phyloP scores from a whole-genome alignment of 1,140 invertebrate species.

The Sminthurides bifidus region DNA sequence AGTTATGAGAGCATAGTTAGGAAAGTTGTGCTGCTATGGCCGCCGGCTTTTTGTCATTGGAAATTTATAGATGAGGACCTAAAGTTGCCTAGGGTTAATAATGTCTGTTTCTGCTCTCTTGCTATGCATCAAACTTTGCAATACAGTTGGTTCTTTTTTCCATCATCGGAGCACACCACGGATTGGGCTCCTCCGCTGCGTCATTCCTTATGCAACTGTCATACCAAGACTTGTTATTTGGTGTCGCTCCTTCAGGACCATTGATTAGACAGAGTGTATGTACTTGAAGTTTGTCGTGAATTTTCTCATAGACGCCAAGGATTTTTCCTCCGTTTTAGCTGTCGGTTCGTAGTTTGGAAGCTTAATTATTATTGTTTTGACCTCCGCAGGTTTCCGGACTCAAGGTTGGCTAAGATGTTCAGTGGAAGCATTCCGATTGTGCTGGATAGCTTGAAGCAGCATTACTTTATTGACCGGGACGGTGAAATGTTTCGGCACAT shows the following conservation, averaged over 20 bases:
- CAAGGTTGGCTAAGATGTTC: conserved; percentile 80
- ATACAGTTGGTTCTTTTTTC: too few species aligned
- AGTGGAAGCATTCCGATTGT: conserved; percentile 95
- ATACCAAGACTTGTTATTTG: too few species aligned
- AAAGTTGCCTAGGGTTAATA: conserved; percentile 22
- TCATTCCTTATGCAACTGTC: too few species aligned
- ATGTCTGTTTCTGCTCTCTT: too few species aligned
- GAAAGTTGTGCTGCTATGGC: conserved; percentile 29
- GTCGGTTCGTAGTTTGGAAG: not conserved
- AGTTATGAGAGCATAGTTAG: conserved; percentile 21
- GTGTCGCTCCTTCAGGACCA: too few species aligned
- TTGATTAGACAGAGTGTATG: too few species aligned
- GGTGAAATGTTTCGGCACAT: conserved; percentile 86
- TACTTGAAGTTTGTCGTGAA: too few species aligned
- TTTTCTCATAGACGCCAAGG: too few species aligned
- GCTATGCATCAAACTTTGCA: conserved; percentile 4
- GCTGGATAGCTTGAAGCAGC: conserved; percentile 88
- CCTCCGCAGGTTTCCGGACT: conserved; percentile 70
- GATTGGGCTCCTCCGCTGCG: too few species aligned
- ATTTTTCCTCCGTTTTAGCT: too few species aligned
- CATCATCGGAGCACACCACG: too few species aligned
- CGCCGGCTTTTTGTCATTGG: conserved; percentile 32
- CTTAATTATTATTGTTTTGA: conserved; percentile 8
- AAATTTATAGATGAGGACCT: conserved; percentile 31
- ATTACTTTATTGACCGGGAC: conserved; percentile 88